Base-by-base conservation (phyloP, 2,113 vertebrate genomes). In the Trichechus manatus region DNA sequence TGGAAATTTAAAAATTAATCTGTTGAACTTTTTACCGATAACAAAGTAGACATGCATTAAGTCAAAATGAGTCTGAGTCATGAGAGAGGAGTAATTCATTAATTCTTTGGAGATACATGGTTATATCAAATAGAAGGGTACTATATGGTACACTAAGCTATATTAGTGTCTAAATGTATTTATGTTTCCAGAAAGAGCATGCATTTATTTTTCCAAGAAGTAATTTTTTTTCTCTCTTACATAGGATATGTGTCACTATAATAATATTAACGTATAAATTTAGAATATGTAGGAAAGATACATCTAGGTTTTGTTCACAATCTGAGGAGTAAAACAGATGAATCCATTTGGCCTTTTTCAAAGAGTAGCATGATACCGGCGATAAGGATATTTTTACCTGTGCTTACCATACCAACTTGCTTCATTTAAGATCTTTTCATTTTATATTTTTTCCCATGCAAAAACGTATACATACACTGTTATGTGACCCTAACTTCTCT, bases 1-100 rank as follows among this genome's bases (percentile, higher is more conserved):
- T 68, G 19, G n/a, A 96, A 82, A 70, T 5, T 90, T 87, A 64
- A 59, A 92, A 77, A 89, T 70, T 33, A 77, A 63, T 64, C 15
- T 75, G 1, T 29, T 33, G 33, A 80, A 64, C 1, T 81, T 33
- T 61, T 90, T 68, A 25, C 11, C 39, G 31, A 70, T 90, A 72
- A 89, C 44, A 10, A 93, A 82, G 63, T 33, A 82, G 11, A 84
- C 33, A 77, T 6, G 0, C 6, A 56, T 31, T 70, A 90, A 47
- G 19, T n/a, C 17, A 90, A 94, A 96, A 93, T 66, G 80, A 87
- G 23, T 66, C 15, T 91, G 31, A 1, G 7, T 22, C 39, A 56
- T 79, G 75, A 63, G 4, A 81, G 78, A 95, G 39, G 6, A 79
- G 33, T 82, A 50, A 84, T 68, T 64, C 11, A 17, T 77, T 4